Evolutionary conservation across 2,888 invertebrate species (phyloP).

Genomic region (Acleris holmiana): DNA sequence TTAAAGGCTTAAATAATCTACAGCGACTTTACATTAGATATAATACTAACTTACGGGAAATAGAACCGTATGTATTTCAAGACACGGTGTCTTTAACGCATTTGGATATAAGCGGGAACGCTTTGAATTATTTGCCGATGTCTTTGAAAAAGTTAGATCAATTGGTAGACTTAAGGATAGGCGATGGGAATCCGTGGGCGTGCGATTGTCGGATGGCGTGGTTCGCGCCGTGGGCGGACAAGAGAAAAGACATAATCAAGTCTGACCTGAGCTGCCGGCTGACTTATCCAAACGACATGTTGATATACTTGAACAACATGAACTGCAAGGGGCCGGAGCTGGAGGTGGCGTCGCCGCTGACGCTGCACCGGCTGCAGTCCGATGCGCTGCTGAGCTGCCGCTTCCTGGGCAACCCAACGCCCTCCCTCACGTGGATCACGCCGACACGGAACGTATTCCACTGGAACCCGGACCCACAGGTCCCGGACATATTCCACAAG

Average conservation of each 20-base stretch:
- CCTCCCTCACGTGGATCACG: slow-evolving; percentile 94
- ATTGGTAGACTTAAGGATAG: slow-evolving; percentile 87
- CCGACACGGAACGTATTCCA: slow-evolving; percentile 89
- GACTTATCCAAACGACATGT: slow-evolving; percentile 88
- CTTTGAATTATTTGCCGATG: slow-evolving; percentile 88
- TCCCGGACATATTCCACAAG: slow-evolving; percentile 87
- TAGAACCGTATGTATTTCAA: slow-evolving; percentile 86
- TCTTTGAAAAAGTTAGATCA: slow-evolving; percentile 87
- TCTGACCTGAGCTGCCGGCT: slow-evolving; percentile 87
- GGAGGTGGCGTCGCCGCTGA: slow-evolving; percentile 85
- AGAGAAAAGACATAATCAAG: slow-evolving; percentile 75
- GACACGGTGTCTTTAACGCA: slow-evolving; percentile 85
- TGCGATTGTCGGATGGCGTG: slow-evolving; percentile 95
- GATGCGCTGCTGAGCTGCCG: slow-evolving; percentile 91
- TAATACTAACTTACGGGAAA: slow-evolving; percentile 85
- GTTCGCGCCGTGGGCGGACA: slow-evolving; percentile 85
- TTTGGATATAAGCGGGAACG: slow-evolving; percentile 89
- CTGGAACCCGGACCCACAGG: slow-evolving; percentile 89
- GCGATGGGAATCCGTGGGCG: slow-evolving; percentile 90
- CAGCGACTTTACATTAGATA: slow-evolving; percentile 85
- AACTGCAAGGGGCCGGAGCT: slow-evolving; percentile 88
- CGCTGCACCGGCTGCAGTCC: slow-evolving; percentile 86
- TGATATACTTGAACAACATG: slow-evolving; percentile 88
- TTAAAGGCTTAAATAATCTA: slow-evolving; percentile 86
- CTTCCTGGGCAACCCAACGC: slow-evolving; percentile 90